Evolutionary conservation across 2,888 invertebrate species (phyloP).

Genomic region (Amitus sp.): DNA sequence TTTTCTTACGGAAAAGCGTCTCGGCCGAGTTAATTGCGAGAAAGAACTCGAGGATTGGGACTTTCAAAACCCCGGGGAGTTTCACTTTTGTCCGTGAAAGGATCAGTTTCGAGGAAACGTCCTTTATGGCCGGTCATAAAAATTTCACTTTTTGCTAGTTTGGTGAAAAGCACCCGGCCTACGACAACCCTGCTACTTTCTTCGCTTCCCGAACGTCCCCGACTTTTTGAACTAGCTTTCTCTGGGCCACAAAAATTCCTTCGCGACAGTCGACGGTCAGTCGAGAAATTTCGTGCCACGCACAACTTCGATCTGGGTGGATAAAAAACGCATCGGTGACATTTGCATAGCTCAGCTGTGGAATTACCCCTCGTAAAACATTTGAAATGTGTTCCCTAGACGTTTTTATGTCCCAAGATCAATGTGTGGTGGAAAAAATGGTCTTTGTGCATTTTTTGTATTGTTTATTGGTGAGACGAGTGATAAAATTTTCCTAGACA

Average conservation of each 20-base stretch:
- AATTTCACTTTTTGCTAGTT: constrained; percentile 54
- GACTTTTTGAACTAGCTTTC: constrained; percentile 48
- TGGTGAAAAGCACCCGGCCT: constrained; percentile 35
- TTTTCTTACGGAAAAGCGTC: background rate
- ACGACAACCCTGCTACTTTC: constrained; percentile 41
- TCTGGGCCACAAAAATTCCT: constrained; percentile 5
- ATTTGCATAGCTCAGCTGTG: constrained; percentile 21
- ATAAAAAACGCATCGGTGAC: constrained; percentile 17
- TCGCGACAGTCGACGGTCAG: background rate
- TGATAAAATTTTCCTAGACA: constrained; percentile 25
- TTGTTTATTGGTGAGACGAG: constrained; percentile 12
- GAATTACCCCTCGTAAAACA: constrained; percentile 22
- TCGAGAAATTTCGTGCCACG: constrained; percentile 8
- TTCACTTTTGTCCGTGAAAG: constrained; percentile 14
- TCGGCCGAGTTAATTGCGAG: background rate
- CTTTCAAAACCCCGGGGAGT: background rate
- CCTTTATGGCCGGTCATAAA: constrained; percentile 48
- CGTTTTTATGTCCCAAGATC: constrained; percentile 21
- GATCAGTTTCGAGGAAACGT: constrained; percentile 16
- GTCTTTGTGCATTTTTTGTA: constrained; percentile 16
- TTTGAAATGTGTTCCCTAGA: constrained; percentile 17
- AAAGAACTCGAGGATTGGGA: background rate
- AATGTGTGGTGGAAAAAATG: constrained; percentile 12
- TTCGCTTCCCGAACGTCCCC: too few species aligned
- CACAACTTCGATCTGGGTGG: background rate